These are phyloP conservation scores for Galago senegalensis DNA, from an alignment of 2,797 vertebrate genomes.

Conservation along the genomic window DNA sequence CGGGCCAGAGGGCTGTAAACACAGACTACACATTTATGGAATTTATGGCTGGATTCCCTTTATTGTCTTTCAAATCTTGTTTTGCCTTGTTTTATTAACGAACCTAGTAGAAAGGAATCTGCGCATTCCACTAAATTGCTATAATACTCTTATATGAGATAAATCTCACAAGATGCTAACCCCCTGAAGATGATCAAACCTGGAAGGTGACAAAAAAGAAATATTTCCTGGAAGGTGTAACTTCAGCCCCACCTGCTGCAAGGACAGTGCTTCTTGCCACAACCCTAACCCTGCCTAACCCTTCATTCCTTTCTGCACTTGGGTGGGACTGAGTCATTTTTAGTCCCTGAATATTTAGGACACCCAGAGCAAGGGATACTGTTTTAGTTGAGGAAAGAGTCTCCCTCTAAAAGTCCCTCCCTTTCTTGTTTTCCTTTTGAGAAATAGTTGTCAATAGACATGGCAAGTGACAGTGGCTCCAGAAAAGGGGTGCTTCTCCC, in stretches of 20 bases:
- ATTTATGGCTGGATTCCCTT: conserved; percentile 52
- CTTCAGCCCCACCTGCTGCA: neutral
- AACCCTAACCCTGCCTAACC: neutral
- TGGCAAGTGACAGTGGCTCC: neutral
- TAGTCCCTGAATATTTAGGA: neutral
- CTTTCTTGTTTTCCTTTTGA: conserved; percentile 4
- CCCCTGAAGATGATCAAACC: neutral
- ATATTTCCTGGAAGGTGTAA: neutral
- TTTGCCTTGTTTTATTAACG: conserved; percentile 71
- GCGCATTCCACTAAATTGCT: neutral
- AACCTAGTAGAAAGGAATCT: neutral
- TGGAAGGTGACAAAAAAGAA: neutral
- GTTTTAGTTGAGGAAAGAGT: neutral
- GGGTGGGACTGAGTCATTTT: neutral
- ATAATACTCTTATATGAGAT: neutral
- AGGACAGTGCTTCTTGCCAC: neutral
- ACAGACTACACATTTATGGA: conserved; percentile 61
- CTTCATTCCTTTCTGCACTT: neutral
- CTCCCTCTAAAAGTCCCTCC: neutral
- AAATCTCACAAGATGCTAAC: neutral
- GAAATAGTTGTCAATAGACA: neutral
- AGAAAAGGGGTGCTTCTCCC: neutral
- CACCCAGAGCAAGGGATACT: neutral
- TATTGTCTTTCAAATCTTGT: conserved; percentile 35
- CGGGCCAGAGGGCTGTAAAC: conserved; percentile 75